Evolutionary conservation across 2,797 vertebrate genomes (phyloP), one percentile per base, ranked within the genome.

Genomic region (Onychomys torridus): DNA sequence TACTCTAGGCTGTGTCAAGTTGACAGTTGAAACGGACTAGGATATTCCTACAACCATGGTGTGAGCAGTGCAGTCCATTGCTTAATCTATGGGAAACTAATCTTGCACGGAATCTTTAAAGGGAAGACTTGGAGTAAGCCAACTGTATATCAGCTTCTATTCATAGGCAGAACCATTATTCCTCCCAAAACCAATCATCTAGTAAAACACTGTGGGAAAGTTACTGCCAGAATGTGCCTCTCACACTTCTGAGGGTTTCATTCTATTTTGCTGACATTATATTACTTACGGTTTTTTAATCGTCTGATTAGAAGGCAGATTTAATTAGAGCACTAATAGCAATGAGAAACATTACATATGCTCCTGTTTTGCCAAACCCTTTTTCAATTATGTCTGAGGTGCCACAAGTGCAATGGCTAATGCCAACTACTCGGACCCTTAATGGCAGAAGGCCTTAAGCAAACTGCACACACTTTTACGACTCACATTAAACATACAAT

Each of bases 201-300:
- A 57, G 55, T 52, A 91, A 92, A 95, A 94, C 32, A 23, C 23
- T 57, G 84, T 57, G 76, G 34, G 79, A 84, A 96, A 92, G 57
- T 93, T 65, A 90, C 91, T 37, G 32, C 81, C 46, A 63, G 69
- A 63, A 65, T 93, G 12, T 77, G 85, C 69, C 52, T 95, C 85
- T 95, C 86, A 73, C 75, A 93, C 69, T 84, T 46, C 43, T 1
- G 29, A 89, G 63, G 34, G 90, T 2, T 91, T 75, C 43, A 23
- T 71, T 94, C 65, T 78, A 34, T 91, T 95, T 71, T 84, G 43
- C 52, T 97, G 27, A 89, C 69, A 90, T 96, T 67, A 63, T 46
- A 93, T 93, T 95, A 85, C 81, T 95, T 94, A 94, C 91, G 86
- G 90, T 96, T 95, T 96, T 55, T 79, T 93, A 95, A 76, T 61